Base-by-base conservation (phyloP, 2,888 invertebrate species). In the Papilio gigon region DNA sequence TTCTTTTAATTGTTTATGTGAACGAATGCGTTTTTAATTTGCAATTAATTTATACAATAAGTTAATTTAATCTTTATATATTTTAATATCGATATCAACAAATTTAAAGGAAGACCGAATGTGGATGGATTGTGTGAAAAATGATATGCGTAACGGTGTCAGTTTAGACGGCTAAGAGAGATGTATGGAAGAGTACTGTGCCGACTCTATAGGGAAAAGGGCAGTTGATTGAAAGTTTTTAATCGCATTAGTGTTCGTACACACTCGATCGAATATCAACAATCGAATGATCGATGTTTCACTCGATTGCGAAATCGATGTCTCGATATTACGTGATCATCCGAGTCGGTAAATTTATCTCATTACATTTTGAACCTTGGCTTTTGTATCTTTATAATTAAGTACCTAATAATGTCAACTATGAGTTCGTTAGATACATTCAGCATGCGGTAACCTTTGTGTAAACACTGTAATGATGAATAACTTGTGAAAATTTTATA, bases 281-380 rank as follows among this genome's bases (percentile, higher is more conserved):
- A 22, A 72, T 42, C 60, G 22, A 68, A 73, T 74, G 73, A 72
- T 71, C 67, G 72, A 68, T 70, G 65, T 71, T 72, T 17, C 65
- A 71, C 64, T 71, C 62, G 71, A 71, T 80, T 81, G 73, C 73
- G 65, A 77, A 78, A 78, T 71, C 67, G 50, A 71, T 67, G 74
- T 73, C 68, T 70, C 71, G 71, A 72, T 72, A 71, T 72, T 44
- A 64, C 65, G 33, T 67, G 42, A 62, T 30, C 44, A 59, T 8
- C 58, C 27, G 53, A 70, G 67, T 67, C 71, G 35, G 22, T 50
- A 53, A 67, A 61, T 40, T 42, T 61, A 47, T 35, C 17, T 35
- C 60, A 50, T 27, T 30, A 12, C 58, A 35, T 37, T n/a, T 17
- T 63, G 47, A 68, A 59, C 64, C 47, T 64, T 61, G 65, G 33